phyloP scores from a whole-genome alignment of 2,888 invertebrate genomes.

The Diogma glabrata region DNA sequence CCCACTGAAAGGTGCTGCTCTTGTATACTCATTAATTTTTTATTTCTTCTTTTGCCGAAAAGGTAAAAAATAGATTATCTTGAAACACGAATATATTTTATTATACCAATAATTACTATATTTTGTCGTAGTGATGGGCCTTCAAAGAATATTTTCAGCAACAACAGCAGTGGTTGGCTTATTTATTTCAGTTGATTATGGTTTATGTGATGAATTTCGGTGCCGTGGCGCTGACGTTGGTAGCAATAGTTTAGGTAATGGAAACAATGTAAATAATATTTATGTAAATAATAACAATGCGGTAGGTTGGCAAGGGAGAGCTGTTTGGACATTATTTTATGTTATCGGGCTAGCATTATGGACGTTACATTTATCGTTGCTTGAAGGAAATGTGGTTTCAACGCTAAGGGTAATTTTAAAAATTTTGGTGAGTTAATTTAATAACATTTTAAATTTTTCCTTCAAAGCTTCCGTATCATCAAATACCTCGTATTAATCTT shows the following conservation, averaged over 20 bases:
- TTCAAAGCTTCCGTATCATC: neutral
- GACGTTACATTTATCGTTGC: slow-evolving; percentile 35
- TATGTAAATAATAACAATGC: slow-evolving; percentile 30
- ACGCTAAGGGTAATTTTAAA: slow-evolving; percentile 15
- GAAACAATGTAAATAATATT: slow-evolving; percentile 24
- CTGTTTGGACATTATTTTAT: slow-evolving; percentile 45
- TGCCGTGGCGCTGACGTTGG: slow-evolving; percentile 42
- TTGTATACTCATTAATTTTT: slow-evolving; percentile 44
- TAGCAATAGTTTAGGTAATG: slow-evolving; percentile 24
- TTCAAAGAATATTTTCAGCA: slow-evolving; percentile 45
- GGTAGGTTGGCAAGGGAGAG: slow-evolving; percentile 39
- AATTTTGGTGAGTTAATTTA: too few relatives aligned
- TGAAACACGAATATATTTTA: neutral
- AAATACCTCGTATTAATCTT: slow-evolving; percentile 27
- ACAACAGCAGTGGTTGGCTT: slow-evolving; percentile 48
- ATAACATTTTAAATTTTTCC: too few relatives aligned
- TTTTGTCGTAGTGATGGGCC: slow-evolving; percentile 40
- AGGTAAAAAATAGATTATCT: slow-evolving; percentile 30
- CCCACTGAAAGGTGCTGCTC: slow-evolving; percentile 44
- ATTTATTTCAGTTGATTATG: slow-evolving; percentile 49
- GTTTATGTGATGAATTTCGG: slow-evolving; percentile 47
- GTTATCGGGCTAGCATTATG: slow-evolving; percentile 41
- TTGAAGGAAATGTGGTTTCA: slow-evolving; percentile 23
- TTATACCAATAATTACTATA: neutral
- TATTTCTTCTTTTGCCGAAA: slow-evolving; percentile 49